Evolutionary conservation across 2,888 invertebrate genomes (phyloP), one percentile per base, ranked within the genome.

Genomic region (Ctenicera cuprea): DNA sequence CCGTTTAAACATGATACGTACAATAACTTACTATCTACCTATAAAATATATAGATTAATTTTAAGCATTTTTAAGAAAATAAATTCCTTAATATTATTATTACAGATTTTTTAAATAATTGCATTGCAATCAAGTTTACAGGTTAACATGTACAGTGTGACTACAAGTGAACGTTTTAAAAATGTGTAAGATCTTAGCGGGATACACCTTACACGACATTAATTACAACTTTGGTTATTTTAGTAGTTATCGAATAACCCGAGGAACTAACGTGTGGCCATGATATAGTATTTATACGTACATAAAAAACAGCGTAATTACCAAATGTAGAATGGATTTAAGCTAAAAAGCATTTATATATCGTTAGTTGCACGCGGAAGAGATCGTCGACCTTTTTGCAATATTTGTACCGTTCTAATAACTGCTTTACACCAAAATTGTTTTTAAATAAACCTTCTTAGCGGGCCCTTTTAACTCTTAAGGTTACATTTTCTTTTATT

Each of bases 301-400:
- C 1, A 54, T n/a, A 54, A 30, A 54, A 54, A 26, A 12, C 18
- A 14, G n/a, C 14, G 14, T 14, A 54, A 54, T 54, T 54, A 30
- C 54, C 54, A 54, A 22, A 54, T 54, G 12, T 54, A 54, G 54
- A 54, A 54, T 33, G 54, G 16, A 30, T 54, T 54, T 54, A 54
- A 30, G 30, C n/a, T 54, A 16, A 54, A 54, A 54, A 54, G 30
- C 14, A n/a, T 22, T 54, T 14, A 22, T 14, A 20, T 48, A 48
- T 54, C 30, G 8, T 54, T 54, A 54, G 54, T n/a, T 54, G 30
- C 54, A 54, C 54, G 54, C 54, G 54, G 54, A 54, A 54, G 30
- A 54, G 54, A 54, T 54, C 54, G 54, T 54, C 54, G 54, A 54
- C 54, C 54, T 54, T 54, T 54, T 12, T 18, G 16, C 48, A 48